These are phyloP conservation scores for Brachionichthys hirsutus DNA, from an alignment of 2,113 vertebrate genomes.

Conservation along the genomic window DNA sequence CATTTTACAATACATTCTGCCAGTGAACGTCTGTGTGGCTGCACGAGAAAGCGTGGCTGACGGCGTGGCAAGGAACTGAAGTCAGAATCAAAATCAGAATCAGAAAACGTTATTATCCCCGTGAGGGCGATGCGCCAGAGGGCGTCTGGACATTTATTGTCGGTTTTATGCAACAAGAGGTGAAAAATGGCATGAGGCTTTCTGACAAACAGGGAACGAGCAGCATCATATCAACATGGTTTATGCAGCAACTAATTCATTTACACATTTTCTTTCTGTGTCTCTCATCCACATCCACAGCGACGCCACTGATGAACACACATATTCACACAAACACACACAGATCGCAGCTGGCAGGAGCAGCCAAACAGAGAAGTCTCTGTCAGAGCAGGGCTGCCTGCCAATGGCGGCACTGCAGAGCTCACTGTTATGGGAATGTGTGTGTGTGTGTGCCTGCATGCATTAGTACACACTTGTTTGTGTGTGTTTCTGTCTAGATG, in stretches of 20 bases:
- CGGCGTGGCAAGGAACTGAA: too few relatives aligned
- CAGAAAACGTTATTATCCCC: too few relatives aligned
- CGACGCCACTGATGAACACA: conserved; percentile 19
- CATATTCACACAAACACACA: conserved; percentile 30
- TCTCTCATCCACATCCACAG: conserved; percentile 29
- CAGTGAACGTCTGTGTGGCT: too few relatives aligned
- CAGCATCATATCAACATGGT: conserved; percentile 1
- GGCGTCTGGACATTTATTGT: too few relatives aligned
- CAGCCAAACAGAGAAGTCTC: conserved; percentile 63
- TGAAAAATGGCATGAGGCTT: too few relatives aligned
- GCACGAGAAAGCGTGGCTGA: too few relatives aligned
- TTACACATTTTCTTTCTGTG: conserved; percentile 14
- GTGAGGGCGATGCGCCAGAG: too few relatives aligned
- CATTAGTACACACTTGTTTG: conserved; percentile 1
- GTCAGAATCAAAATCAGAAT: too few relatives aligned
- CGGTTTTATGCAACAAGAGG: too few relatives aligned
- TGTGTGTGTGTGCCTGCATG: conserved; percentile 27
- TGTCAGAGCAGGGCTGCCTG: conserved; percentile 39
- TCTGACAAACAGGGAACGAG: background rate
- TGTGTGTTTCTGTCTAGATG: conserved; percentile 44
- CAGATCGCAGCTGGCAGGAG: conserved; percentile 62
- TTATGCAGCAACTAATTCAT: conserved; percentile 33
- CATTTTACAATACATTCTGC: too few relatives aligned
- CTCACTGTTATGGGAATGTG: conserved; percentile 44
- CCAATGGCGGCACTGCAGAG: conserved; percentile 53